Percentiles rank a stretch among this genome's conserved stretches.
These are phyloP conservation scores for Cephalopterus ornatus DNA, from an alignment of 2,113 vertebrate genomes.

Conservation along the genomic window DNA sequence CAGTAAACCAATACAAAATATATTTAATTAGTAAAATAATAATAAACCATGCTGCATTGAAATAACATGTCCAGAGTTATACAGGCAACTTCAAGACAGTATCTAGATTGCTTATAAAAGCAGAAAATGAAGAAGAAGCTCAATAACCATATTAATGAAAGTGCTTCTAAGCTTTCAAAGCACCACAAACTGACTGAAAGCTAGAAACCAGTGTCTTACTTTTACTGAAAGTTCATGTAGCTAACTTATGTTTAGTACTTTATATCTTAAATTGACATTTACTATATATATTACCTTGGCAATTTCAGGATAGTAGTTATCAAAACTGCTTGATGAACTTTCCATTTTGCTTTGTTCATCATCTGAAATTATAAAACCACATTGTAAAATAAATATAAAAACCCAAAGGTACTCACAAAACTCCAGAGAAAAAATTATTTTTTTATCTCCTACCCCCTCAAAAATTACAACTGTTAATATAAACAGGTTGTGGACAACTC, in stretches of 20 bases:
- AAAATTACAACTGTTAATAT: not conserved
- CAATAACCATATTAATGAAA: not conserved
- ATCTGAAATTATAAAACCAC: slow-evolving; percentile 77
- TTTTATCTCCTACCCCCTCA: not conserved
- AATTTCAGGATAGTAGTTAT: slow-evolving; percentile 88
- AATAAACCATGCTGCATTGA: not conserved
- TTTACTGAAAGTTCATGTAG: not conserved
- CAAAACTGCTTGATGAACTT: slow-evolving; percentile 87
- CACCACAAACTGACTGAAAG: not conserved
- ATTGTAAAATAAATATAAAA: not conserved
- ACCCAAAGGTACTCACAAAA: not conserved
- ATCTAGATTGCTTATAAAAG: not conserved
- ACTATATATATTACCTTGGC: slow-evolving; percentile 72
- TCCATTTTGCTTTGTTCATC: slow-evolving; percentile 93
- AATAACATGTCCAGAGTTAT: not conserved
- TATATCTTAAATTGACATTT: not conserved
- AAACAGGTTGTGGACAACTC: not conserved
- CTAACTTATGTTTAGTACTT: not conserved
- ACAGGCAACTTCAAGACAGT: not conserved
- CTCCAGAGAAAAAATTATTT: not conserved
- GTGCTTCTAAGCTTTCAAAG: not conserved
- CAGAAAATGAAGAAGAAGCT: not conserved
- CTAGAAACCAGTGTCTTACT: not conserved
- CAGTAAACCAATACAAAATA: not conserved
- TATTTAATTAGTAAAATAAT: not conserved